These are phyloP conservation scores for Syngnathus acus DNA, from an alignment of 2,797 vertebrate genomes.

Conservation along the genomic window DNA sequence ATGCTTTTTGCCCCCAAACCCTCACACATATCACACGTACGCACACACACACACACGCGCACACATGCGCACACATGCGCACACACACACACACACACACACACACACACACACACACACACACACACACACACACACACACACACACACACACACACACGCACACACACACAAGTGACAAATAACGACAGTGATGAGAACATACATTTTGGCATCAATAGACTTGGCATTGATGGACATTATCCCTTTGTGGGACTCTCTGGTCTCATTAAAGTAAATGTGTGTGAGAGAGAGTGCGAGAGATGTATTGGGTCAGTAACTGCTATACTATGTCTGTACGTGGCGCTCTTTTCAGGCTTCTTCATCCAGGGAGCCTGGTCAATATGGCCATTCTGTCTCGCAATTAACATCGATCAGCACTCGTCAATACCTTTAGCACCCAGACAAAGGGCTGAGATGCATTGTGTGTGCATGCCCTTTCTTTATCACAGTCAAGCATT, in stretches of 20 bases:
- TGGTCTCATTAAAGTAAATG: slow-evolving; percentile 61
- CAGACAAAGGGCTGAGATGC: slow-evolving; percentile 73
- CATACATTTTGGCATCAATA: slow-evolving; percentile 44
- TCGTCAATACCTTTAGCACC: slow-evolving; percentile 69
- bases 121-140: slow-evolving; percentile 11
- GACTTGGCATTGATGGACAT: slow-evolving; percentile 63
- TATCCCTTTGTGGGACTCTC: slow-evolving; percentile 58
- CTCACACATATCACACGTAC: not conserved
- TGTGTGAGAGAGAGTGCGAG: slow-evolving; percentile 48
- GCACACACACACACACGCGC: not conserved
- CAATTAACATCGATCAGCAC: slow-evolving; percentile 78
- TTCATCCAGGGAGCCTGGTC: slow-evolving; percentile 63
- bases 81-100: slow-evolving; percentile 22
- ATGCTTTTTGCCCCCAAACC: not conserved
- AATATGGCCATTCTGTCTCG: slow-evolving; percentile 74
- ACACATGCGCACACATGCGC: slow-evolving; percentile 12
- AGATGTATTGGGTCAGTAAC: slow-evolving; percentile 37
- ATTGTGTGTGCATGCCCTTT: slow-evolving; percentile 62
- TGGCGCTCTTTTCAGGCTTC: slow-evolving; percentile 53
- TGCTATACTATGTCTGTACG: slow-evolving; percentile 32
- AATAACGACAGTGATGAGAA: slow-evolving; percentile 30
- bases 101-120: slow-evolving; percentile 4
- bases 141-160: slow-evolving; percentile 12
- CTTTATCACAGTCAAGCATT: slow-evolving; percentile 63
- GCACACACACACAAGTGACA: slow-evolving; percentile 22